Evolutionary conservation across 2,113 vertebrate species (phyloP), one percentile per base, ranked within the genome.

Genomic region (Rhynchomys soricoides): DNA sequence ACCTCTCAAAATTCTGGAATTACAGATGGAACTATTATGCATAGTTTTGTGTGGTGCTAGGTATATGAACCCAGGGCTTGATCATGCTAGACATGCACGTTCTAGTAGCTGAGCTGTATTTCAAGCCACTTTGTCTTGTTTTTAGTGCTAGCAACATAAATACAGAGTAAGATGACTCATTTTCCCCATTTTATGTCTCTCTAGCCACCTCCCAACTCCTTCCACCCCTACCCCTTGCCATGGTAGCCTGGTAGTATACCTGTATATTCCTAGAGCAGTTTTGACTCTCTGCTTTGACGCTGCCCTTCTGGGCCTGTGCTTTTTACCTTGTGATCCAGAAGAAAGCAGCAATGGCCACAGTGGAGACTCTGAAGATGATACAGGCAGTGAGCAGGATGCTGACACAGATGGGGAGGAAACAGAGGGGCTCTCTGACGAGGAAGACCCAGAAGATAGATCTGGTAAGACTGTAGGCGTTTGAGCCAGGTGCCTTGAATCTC

Each of bases 361-460:
- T 9, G 98, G 98, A 55, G 98, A 92, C 87, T 99, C 98, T 5
- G 98, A 98, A 62, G 99, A 98, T 17, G 98, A 99, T 59, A 98
- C 98, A 0, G 96, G 92, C 57, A 98, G 98, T 9, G 98, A 98
- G 52, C 98, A 98, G 0, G 98, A 97, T 9, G 99, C 98, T 17
- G 98, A 97, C 17, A 98, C 98, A 0, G 98, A 98, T 5, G 98
- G 89, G 0, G 98, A 98, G 52, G 98, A 99, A 6, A 98, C 98
- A 16, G 98, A 99, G 77, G 99, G 98, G 97, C 98, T 97, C 93
- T 98, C 98, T 97, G 98, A 98, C 91, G 98, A 99, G 98, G 98
- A 99, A 98, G 97, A 98, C 93, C 74, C 95, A 97, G 98, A 98
- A 89, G 98, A 97, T 86, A 91, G n/a, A 79, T 97, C 95, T 71